Conservation (phyloP, 1,140 invertebrate species). For the Pseudomyrmex cubaensis region DNA sequence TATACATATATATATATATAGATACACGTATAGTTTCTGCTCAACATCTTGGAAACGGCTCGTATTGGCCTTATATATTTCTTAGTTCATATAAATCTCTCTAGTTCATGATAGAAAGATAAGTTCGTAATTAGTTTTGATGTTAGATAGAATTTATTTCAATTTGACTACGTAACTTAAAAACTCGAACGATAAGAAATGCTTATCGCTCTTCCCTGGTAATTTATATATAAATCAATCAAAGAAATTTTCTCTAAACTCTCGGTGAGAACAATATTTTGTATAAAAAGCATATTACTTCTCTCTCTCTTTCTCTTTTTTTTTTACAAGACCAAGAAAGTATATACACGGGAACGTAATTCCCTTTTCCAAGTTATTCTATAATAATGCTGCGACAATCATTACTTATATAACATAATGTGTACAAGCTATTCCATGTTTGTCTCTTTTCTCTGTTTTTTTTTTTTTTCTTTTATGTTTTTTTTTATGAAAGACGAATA, state of each 20-base stretch:
- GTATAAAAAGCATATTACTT: constrained; percentile 56
- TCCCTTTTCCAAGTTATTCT: constrained; percentile 30
- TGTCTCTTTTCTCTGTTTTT: neutral
- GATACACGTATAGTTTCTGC: no score
- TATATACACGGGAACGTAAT: constrained; percentile 34
- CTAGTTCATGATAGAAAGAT: constrained; percentile 27
- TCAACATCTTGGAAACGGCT: no score
- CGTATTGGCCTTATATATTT: no score
- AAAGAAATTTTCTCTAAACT: constrained; percentile 32
- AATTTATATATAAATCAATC: constrained; percentile 33
- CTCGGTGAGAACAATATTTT: constrained; percentile 28
- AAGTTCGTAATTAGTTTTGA: constrained; percentile 28
- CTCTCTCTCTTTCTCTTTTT: neutral
- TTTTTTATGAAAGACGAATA: neutral
- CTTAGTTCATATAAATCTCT: no score
- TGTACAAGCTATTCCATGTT: constrained; percentile 34
- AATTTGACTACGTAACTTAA: constrained; percentile 40
- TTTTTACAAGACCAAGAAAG: constrained; percentile 44
- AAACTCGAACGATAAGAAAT: constrained; percentile 36
- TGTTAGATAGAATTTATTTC: constrained; percentile 46
- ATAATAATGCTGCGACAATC: constrained; percentile 49
- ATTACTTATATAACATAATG: constrained; percentile 29
- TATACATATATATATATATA: no score
- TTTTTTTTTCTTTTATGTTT: neutral
- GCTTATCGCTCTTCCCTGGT: neutral